Base-by-base conservation (phyloP, 2,888 invertebrate species). In the Ectobius pallidus region DNA sequence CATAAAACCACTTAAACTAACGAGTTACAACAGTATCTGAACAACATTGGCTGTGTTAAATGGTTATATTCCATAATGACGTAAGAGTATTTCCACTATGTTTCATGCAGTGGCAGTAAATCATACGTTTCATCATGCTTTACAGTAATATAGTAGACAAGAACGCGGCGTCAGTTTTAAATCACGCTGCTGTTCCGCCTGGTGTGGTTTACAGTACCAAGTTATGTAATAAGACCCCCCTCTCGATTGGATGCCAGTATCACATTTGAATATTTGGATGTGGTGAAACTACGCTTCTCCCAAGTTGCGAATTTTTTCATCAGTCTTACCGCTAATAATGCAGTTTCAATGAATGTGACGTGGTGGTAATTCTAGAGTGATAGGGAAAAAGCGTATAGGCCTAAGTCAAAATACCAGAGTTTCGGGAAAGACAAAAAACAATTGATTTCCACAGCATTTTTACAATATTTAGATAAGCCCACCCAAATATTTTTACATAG, bases 211-310 rank as follows among this genome's bases (percentile, higher is more conserved):
- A 30, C 27, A 30, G 16, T 14, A 30, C 32, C 58, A 58, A 58
- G 58, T 58, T 58, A 58, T 30, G 58, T 58, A 32, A 58, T 25
- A 52, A 58, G 58, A n/a, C n/a, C n/a, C n/a, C n/a, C n/a, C n/a
- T n/a, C 27, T n/a, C 30, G 30, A 30, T 58, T 30, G 30, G 30
- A 58, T 58, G 58, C 58, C 58, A 58, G 30, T 22, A n/a, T 52
- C 52, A 20, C 52, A 52, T 52, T 58, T 58, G 58, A 58, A 58
- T 58, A 58, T 30, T 58, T 58, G 27, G 58, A 32, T 30, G 58
- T 58, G 27, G 32, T 30, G 18, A 25, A 14, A 58, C 30, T 58
- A 11, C 58, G 30, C 30, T 30, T 6, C 52, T n/a, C n/a, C n/a
- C n/a, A n/a, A n/a, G n/a, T n/a, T n/a, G n/a, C n/a, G n/a, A n/a